phyloP scores from a whole-genome alignment of 2,888 invertebrate genomes.

The Nymphalis urticae region DNA sequence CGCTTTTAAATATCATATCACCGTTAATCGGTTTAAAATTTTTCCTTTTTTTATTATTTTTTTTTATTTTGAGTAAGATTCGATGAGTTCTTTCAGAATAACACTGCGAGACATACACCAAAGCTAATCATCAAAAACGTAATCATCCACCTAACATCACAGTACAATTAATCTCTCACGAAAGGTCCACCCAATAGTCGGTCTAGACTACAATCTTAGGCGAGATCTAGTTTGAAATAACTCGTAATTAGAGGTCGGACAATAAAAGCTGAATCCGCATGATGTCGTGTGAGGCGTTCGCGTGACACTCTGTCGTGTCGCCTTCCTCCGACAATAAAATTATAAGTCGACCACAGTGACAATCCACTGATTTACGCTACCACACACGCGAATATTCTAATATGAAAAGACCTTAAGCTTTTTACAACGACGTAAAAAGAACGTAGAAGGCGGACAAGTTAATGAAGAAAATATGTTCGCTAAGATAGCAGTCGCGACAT shows the following conservation, averaged over 20 bases:
- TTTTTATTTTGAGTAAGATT: too few relatives aligned
- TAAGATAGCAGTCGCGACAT: constrained; percentile 64
- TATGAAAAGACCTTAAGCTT: constrained; percentile 69
- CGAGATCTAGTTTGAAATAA: constrained; percentile 71
- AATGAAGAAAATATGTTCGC: constrained; percentile 73
- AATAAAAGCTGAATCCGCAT: constrained; percentile 70
- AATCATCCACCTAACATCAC: constrained; percentile 61
- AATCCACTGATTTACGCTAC: constrained; percentile 80
- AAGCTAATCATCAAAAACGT: constrained; percentile 54
- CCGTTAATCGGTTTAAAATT: too few relatives aligned
- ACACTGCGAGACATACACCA: constrained; percentile 14
- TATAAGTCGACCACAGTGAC: constrained; percentile 80
- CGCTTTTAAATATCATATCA: too few relatives aligned
- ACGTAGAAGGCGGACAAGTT: constrained; percentile 72
- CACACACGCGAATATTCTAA: constrained; percentile 79
- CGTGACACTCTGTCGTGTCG: constrained; percentile 77
- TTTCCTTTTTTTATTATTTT: too few relatives aligned
- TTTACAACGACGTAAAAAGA: constrained; percentile 63
- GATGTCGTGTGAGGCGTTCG: constrained; percentile 57
- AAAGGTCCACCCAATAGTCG: constrained; percentile 61
- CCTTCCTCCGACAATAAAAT: constrained; percentile 79
- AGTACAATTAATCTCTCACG: constrained; percentile 74
- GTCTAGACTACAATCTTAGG: constrained; percentile 74
- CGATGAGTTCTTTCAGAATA: too few relatives aligned
- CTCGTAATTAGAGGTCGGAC: constrained; percentile 71